Evolutionary conservation across 2,888 invertebrate genomes (phyloP).

Genomic region (Melieria omissa): DNA sequence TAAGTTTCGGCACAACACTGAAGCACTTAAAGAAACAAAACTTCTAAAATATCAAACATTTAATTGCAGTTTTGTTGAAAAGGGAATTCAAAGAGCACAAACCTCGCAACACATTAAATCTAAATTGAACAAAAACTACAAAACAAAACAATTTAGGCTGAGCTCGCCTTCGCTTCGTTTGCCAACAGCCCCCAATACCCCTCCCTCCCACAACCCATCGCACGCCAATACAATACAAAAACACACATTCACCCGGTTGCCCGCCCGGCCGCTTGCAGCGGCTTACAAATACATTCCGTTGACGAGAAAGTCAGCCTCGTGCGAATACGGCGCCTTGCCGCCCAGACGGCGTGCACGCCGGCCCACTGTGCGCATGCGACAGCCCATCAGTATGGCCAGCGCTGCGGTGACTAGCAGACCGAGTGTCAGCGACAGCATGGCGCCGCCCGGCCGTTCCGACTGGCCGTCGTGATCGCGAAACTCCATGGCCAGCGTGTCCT

Average conservation of each 20-base stretch:
- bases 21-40: no score
- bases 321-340: conserved; percentile 83
- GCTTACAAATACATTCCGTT: conserved; percentile 92
- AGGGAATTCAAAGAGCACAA: no score
- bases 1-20: no score
- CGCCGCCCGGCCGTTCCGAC: conserved; percentile 80
- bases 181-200: background rate
- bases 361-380: conserved; percentile 80
- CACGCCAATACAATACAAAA: no score
- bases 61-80: no score
- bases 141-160: no score
- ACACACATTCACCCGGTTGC: no score
- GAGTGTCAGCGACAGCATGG: conserved; percentile 81
- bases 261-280: background rate
- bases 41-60: no score
- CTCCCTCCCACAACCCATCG: background rate
- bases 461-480: conserved; percentile 73
- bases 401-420: conserved; percentile 84
- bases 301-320: conserved; percentile 96
- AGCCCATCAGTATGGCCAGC: conserved; percentile 83
- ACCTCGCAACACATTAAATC: no score
- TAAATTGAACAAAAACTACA: no score
- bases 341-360: conserved; percentile 78
- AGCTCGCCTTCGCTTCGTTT: no score
- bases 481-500: conserved; percentile 64